phyloP scores from a whole-genome alignment of 2,888 invertebrate genomes.

The Trilocha varians region DNA sequence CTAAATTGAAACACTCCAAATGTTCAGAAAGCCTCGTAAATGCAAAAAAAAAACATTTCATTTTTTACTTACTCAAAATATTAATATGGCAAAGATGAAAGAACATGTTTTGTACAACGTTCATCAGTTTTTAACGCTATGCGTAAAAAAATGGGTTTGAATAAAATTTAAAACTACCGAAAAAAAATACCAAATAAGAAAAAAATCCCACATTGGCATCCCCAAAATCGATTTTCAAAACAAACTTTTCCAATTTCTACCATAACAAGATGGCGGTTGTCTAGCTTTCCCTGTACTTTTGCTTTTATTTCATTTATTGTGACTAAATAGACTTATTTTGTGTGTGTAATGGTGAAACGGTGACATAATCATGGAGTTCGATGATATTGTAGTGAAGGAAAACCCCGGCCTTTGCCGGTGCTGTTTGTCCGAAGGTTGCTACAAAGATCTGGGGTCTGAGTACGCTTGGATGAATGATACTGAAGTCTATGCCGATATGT shows the following conservation, averaged over 20 bases:
- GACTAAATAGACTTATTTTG: background rate
- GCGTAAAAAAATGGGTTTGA: too few species aligned
- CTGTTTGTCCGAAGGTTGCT: conserved; percentile 64
- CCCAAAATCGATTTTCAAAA: background rate
- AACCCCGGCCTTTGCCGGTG: conserved; percentile 66
- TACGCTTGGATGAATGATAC: conserved; percentile 63
- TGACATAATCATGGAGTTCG: conserved; percentile 48
- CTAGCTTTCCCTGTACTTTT: background rate
- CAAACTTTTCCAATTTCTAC: background rate
- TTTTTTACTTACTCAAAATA: too few species aligned
- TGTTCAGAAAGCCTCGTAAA: too few species aligned
- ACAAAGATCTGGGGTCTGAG: conserved; percentile 56
- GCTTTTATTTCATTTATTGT: background rate
- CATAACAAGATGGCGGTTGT: conserved; percentile 2
- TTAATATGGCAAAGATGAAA: too few species aligned
- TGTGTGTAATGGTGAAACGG: conserved; percentile 17
- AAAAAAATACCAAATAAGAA: too few species aligned
- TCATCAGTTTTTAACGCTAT: too few species aligned
- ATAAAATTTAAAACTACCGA: too few species aligned
- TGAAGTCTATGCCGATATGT: conserved; percentile 65
- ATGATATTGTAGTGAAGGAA: conserved; percentile 57
- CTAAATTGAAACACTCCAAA: too few species aligned
- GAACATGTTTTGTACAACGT: too few species aligned
- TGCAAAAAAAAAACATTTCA: too few species aligned
- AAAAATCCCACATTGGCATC: background rate